Conservation (phyloP, 2,113 vertebrate genomes). For the Collichthys lucidus region DNA sequence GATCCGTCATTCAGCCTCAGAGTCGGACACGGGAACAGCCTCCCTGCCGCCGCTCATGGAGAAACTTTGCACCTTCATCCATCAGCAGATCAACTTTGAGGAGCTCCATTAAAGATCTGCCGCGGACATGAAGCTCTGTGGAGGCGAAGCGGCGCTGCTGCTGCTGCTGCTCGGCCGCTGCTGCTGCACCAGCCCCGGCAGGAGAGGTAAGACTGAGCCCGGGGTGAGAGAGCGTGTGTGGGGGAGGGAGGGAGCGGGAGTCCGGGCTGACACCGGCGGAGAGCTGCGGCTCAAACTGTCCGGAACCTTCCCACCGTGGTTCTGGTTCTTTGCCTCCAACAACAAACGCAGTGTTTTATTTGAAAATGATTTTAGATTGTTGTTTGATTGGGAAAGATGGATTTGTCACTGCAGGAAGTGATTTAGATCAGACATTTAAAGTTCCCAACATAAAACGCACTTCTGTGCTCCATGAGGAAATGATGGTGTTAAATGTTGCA, state of each 20-base stretch:
- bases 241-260: neutral
- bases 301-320: too few relatives aligned
- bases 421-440: neutral
- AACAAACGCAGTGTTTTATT: too few relatives aligned
- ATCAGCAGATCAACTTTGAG: neutral
- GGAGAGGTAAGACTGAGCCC: slow-evolving; percentile 56
- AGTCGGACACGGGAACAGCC: neutral
- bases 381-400: too few relatives aligned
- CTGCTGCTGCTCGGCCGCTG: slow-evolving; percentile 60
- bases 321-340: too few relatives aligned
- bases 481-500: too few relatives aligned
- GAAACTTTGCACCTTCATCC: neutral
- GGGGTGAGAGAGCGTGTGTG: neutral
- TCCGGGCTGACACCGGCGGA: neutral
- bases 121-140: slow-evolving; percentile 28
- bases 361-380: too few relatives aligned
- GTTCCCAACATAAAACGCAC: neutral
- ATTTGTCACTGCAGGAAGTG: neutral
- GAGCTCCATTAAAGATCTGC: fast-evolving
- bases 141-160: slow-evolving; percentile 42
- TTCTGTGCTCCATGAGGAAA: too few relatives aligned
- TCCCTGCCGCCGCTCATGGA: neutral
- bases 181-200: slow-evolving; percentile 48
- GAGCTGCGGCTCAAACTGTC: too few relatives aligned
- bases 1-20: slow-evolving; percentile 9